Percentiles rank a stretch among this genome's conserved stretches.
These are phyloP conservation scores for Meloidogyne hapla DNA, from an alignment of 1,140 invertebrate species.

Conservation along the genomic window DNA sequence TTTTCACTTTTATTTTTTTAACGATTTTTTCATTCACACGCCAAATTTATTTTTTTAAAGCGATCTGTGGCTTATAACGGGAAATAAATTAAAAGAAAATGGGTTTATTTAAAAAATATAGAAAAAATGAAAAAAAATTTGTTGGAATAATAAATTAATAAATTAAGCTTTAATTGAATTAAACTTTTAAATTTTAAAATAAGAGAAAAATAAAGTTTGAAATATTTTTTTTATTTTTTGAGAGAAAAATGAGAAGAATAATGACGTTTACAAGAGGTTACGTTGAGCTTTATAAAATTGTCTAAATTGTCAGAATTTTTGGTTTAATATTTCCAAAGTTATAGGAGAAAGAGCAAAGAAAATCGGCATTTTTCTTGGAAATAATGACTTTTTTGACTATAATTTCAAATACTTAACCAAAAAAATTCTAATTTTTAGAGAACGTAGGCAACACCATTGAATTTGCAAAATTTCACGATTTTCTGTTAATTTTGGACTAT, in stretches of 20 bases:
- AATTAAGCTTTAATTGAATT: too few species aligned
- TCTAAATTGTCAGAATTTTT: background rate
- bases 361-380: background rate
- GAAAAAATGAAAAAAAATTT: background rate
- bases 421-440: background rate
- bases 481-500: background rate
- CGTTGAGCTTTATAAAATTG: too few species aligned
- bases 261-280: background rate
- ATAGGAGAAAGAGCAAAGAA: background rate
- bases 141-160: background rate
- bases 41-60: background rate
- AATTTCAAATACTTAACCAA: background rate
- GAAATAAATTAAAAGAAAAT: background rate
- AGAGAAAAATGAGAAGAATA: background rate
- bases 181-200: too few species aligned
- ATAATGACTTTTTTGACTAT: background rate
- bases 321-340: too few species aligned
- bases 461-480: background rate
- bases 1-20: background rate
- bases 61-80: background rate
- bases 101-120: background rate
- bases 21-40: background rate
- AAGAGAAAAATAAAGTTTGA: too few species aligned
- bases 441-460: background rate
- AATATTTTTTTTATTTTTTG: too few species aligned